Evolutionary conservation across 2,888 invertebrate species (phyloP), one percentile per base, ranked within the genome.

Genomic region (Eucriotettix oculatus): DNA sequence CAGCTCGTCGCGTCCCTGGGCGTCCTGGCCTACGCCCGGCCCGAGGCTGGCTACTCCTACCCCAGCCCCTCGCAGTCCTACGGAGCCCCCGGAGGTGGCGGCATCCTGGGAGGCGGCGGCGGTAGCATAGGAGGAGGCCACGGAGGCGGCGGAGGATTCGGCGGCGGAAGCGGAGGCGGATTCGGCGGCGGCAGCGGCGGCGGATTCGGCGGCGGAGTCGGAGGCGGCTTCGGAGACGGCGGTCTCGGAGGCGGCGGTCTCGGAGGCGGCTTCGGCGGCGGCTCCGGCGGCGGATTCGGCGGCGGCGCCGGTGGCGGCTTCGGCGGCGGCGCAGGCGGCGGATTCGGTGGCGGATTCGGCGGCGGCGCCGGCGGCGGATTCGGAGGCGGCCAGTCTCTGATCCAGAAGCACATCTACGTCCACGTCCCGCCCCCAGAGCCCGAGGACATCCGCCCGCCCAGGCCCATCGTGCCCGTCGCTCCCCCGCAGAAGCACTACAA

Each of bases 351-450:
- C 42, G 61, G 60, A 1, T 29, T 48, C 53, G 62, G 62, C 10
- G 61, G 60, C 29, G 60, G 60, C 3, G n/a, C 40, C 53, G 56
- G 57, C 9, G 59, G 58, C 29, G 63, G 60, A 16, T 58, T 57
- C 29, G 55, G 42, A 42, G 63, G 62, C 56, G 64, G 64, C 16
- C 59, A 62, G 40, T 41, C 57, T 68, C 77, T 88, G 54, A 84
- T 90, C 66, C 88, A 88, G 72, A 90, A 89, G 71, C 90, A 88
- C 79, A 90, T 89, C 74, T 91, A 90, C 79, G 90, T 91, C 10
- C 91, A 91, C 72, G 90, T 91, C 11, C 90, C 91, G 57, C 90
- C 90, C 70, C 90, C 86, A 79, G 90, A 90, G 74, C 88, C 85
- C 16, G 62, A 74, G 9, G 84, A 85, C 69, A 78, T 82, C 69